Percentiles rank a stretch among this genome's conserved stretches.
Conservation (phyloP, 2,113 vertebrate genomes). For the Misgurnus anguillicaudatus region DNA sequence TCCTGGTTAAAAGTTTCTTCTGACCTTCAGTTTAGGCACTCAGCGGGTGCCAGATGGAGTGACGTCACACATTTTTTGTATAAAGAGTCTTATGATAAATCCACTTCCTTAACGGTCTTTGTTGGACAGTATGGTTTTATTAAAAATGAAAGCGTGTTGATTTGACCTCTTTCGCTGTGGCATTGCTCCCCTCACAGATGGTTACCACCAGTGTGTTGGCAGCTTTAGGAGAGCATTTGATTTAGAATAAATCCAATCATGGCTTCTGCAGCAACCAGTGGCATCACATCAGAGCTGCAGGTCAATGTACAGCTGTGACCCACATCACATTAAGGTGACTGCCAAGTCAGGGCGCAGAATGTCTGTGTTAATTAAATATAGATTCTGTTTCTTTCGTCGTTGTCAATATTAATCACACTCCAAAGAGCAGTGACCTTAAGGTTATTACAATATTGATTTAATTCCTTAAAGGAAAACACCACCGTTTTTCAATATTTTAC, state of each 20-base stretch:
- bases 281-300: conserved; percentile 3
- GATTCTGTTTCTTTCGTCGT: conserved; percentile 1
- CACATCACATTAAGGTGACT: not conserved
- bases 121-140: too few species aligned
- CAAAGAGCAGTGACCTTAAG: not conserved
- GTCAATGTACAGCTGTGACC: conserved; percentile 28
- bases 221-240: conserved; percentile 10
- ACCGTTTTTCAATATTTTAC: not conserved
- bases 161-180: conserved; percentile 4
- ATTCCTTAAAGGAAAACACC: not conserved
- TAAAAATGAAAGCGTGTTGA: not conserved
- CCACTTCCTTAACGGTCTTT: too few species aligned
- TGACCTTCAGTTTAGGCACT: not conserved
- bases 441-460: conserved; percentile 4
- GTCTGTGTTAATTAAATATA: conserved; percentile 27
- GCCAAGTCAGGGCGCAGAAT: conserved; percentile 1
- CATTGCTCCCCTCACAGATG: conserved; percentile 40
- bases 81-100: not conserved
- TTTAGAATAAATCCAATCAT: conserved; percentile 30
- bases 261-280: conserved; percentile 13
- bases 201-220: conserved; percentile 42
- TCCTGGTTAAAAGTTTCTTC: not conserved
- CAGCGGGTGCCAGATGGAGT: not conserved
- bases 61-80: not conserved
- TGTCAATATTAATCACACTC: conserved; percentile 16